These are phyloP conservation scores for Aramus guarauna DNA, from an alignment of 2,113 vertebrate genomes.

Conservation along the genomic window DNA sequence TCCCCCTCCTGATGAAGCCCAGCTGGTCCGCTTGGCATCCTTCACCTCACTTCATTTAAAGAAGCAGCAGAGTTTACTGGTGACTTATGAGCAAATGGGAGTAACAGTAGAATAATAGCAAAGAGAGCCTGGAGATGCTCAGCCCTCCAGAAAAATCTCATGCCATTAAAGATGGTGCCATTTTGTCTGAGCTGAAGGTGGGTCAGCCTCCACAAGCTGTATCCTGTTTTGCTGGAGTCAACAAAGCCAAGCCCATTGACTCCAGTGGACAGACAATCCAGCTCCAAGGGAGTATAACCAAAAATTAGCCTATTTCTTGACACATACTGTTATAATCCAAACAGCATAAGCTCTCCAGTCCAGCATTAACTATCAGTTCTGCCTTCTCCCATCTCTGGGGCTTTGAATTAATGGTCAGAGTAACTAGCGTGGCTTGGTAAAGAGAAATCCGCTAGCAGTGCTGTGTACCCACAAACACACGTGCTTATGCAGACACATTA, in stretches of 20 bases:
- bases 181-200: background rate
- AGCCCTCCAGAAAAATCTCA: background rate
- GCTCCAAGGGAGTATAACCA: background rate
- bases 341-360: background rate
- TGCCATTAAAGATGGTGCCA: background rate
- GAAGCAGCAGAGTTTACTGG: background rate
- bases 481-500: accelerated
- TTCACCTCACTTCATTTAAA: background rate
- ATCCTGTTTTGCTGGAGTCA: background rate
- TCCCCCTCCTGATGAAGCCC: background rate
- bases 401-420: background rate
- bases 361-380: background rate
- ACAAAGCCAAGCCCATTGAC: background rate
- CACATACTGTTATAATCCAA: background rate
- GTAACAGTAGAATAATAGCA: background rate
- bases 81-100: background rate
- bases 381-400: background rate
- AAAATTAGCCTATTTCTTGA: background rate
- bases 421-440: background rate
- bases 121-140: background rate
- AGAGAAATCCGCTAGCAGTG: background rate
- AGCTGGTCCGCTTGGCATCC: background rate
- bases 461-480: background rate
- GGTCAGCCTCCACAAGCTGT: background rate
- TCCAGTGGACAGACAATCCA: background rate